Conservation (phyloP, 2,797 vertebrate genomes). For the Stomatorhinus walkeri region DNA sequence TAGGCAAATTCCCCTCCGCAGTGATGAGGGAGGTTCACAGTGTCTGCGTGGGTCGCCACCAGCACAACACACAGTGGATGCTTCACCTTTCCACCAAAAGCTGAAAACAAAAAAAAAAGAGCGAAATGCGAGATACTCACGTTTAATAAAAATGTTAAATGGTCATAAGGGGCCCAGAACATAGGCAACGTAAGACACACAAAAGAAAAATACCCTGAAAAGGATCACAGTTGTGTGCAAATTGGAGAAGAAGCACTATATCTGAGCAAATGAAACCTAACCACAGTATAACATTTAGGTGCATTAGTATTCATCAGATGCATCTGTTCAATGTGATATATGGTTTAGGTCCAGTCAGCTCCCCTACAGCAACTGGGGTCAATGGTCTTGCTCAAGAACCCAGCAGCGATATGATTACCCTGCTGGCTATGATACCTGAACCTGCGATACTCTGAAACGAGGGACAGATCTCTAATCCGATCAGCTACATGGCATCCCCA, state of each 20-base stretch:
- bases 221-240: neutral
- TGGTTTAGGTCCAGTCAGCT: neutral
- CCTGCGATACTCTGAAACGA: neutral
- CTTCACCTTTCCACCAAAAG: constrained; percentile 82
- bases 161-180: neutral
- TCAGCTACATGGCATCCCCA: neutral
- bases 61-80: constrained; percentile 75
- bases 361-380: neutral
- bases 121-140: neutral
- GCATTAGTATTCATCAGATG: neutral
- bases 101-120: constrained; percentile 50
- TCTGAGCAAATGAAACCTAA: neutral
- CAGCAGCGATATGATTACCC: neutral
- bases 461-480: neutral
- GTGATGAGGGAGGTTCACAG: constrained; percentile 82
- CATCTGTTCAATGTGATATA: neutral
- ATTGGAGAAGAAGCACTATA: neutral
- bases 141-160: neutral
- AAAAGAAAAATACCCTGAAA: neutral
- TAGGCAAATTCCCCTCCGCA: constrained; percentile 87
- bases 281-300: neutral
- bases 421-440: neutral
- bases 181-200: neutral
- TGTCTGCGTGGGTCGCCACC: constrained; percentile 89
- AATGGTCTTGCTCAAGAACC: neutral